Conservation (phyloP, 2,113 vertebrate genomes). For the Apus apus region DNA sequence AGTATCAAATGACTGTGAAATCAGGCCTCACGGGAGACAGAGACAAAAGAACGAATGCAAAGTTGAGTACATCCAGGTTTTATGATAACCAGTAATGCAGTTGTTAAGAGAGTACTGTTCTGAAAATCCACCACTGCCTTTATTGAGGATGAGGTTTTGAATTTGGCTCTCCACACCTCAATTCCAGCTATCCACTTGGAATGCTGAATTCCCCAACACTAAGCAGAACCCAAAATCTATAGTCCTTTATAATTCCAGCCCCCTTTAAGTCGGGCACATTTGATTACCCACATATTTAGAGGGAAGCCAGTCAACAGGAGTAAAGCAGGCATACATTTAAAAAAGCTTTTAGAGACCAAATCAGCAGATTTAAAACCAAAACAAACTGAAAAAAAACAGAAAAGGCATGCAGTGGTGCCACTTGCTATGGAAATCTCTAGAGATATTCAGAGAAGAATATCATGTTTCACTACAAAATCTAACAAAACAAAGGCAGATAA, state of each 20-base stretch:
- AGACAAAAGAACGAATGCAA: neutral
- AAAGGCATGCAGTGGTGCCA: neutral
- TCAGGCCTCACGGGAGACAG: neutral
- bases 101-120: neutral
- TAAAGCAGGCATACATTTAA: neutral
- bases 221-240: neutral
- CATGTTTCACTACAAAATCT: neutral
- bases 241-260: neutral
- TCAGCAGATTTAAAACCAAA: neutral
- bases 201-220: neutral
- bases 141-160: neutral
- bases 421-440: neutral
- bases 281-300: neutral
- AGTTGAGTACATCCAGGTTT: neutral
- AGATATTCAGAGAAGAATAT: neutral
- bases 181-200: neutral
- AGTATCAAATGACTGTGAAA: neutral
- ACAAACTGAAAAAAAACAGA: neutral
- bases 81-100: fast-evolving
- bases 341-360: neutral
- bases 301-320: neutral
- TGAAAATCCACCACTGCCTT: neutral
- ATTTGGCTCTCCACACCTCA: neutral
- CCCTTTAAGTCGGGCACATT: neutral
- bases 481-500: neutral